Percentiles rank a stretch among this genome's conserved stretches.
Evolutionary conservation across 2,113 vertebrate genomes (phyloP).

Genomic region (Cololabis saira): DNA sequence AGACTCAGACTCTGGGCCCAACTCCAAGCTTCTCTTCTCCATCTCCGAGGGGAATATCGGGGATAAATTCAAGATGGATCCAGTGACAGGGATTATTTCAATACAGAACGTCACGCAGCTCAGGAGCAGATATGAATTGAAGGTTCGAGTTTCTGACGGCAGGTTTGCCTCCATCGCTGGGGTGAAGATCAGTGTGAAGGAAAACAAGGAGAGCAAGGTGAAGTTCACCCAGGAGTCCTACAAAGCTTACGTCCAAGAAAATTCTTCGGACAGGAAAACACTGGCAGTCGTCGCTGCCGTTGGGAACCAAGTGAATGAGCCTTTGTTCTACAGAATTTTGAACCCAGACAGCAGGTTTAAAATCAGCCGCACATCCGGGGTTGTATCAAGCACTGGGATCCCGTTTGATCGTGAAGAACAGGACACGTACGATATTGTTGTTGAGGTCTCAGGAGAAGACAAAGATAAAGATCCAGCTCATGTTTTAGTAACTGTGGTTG

Average conservation of each 20-base stretch:
- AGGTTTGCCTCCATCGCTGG: slow-evolving; percentile 87
- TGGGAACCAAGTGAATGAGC: slow-evolving; percentile 94
- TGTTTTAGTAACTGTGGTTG: slow-evolving; percentile 85
- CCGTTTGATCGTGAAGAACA: slow-evolving; percentile 93
- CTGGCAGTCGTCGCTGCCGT: slow-evolving; percentile 88
- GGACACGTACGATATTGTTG: slow-evolving; percentile 88
- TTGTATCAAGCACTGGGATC: slow-evolving; percentile 90
- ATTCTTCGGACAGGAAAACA: slow-evolving; percentile 87
- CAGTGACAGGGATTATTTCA: slow-evolving; percentile 84
- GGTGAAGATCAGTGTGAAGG: slow-evolving; percentile 92
- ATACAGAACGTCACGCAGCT: slow-evolving; percentile 93
- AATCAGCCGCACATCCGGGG: slow-evolving; percentile 93
- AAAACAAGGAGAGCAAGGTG: slow-evolving; percentile 90
- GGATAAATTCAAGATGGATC: slow-evolving; percentile 91
- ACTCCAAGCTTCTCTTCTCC: slow-evolving; percentile 91
- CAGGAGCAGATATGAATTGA: slow-evolving; percentile 94
- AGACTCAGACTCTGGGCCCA: slow-evolving; percentile 89
- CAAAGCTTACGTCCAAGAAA: slow-evolving; percentile 88
- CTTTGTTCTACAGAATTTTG: slow-evolving; percentile 92
- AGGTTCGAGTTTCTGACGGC: slow-evolving; percentile 91
- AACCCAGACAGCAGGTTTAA: slow-evolving; percentile 94
- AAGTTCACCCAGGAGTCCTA: slow-evolving; percentile 92
- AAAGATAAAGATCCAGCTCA: slow-evolving; percentile 85
- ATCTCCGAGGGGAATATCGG: slow-evolving; percentile 97
- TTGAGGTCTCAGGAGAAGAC: slow-evolving; percentile 90